Base-by-base conservation (phyloP, 2,113 vertebrate species). In the Craseonycteris thonglongyai region DNA sequence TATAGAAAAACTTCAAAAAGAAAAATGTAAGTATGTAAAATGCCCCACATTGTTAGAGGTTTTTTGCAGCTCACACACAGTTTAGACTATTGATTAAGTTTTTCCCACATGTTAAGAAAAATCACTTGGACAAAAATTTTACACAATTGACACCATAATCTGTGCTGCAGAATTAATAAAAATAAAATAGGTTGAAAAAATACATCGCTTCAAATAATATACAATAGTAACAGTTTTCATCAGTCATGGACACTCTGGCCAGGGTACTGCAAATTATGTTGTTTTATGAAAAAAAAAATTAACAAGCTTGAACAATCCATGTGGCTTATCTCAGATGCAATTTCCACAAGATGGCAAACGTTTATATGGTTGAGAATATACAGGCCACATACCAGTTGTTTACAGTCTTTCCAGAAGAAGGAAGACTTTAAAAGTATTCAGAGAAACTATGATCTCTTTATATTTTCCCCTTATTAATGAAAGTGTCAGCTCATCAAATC, bases 201-300 rank as follows among this genome's bases (percentile, higher is more conserved):
- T 74, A 15, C 3, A 65, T 51, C 74, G 76, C 11, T 30, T 86
- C 59, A 2, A 63, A 13, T 51, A 51, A 14, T 15, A 51, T 38
- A 58, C 33, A 69, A 76, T 85, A 96, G 97, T 96, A 86, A 95
- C 4, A 87, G 91, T 95, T 97, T 95, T 91, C 42, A 92, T 97
- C 88, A 97, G 89, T 49, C n/a, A 71, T 82, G 69, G 3, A 56
- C 6, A 7, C 7, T 10, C 18, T 71, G 22, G 10, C 2, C 24
- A 58, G 21, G 14, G 4, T 30, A 75, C 4, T 84, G 33, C 6
- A 80, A 88, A 56, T 87, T 90, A 54, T 76, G 1, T 59, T 66
- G 7, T 59, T 83, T 5, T 59, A 7, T 35, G 11, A 28, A 66
- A 76, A 84, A 71, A 33, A 35, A 38, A n/a, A 19, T 54, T 0